Evolutionary conservation across 2,797 vertebrate genomes (phyloP), one percentile per base, ranked within the genome.

Genomic region (Cyclura pinguis): DNA sequence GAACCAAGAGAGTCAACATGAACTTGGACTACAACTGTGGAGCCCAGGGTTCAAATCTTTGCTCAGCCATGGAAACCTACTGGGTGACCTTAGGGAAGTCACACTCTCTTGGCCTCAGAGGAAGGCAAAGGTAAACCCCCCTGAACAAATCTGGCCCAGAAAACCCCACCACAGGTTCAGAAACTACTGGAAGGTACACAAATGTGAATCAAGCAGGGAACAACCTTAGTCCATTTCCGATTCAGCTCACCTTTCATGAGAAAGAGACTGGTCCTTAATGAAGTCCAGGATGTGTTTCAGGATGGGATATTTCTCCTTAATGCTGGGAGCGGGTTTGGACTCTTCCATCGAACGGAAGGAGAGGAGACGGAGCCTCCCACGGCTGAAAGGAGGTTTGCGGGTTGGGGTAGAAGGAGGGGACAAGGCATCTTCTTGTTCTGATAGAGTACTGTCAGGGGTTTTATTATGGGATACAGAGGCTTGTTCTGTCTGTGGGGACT

Each of bases 271-370:
- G 96, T 99, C 98, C 96, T 98, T 99, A 93, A 99, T 97, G 85
- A 99, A 99, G 96, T 98, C 98, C 88, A 99, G 94, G 86, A 98
- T 96, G 90, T 98, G 98, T 94, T 98, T 99, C 92, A 99, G 95
- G 16, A 99, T 93, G 0, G 98, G 98, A 84, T 98, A 98, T 90
- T 98, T 98, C 88, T 99, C 99, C 93, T 98, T 99, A 72, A 99
- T 96, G 2, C 98, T 98, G 1, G 98, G 98, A 52, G 94, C 84
- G n/a, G 97, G 89, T 80, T 97, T 98, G 3, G 98, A 97, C 91
- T 99, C 99, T 81, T 99, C 99, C 95, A 98, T 92, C 0, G 99
- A 99, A 76, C 98, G 96, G 95, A 98, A 98, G 5, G 99, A 99
- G 38, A 99, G 98, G 52, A 99, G 98, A 90, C 99, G 98, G 1